Base-by-base conservation (phyloP, 2,113 vertebrate genomes). In the Clarias magur region DNA sequence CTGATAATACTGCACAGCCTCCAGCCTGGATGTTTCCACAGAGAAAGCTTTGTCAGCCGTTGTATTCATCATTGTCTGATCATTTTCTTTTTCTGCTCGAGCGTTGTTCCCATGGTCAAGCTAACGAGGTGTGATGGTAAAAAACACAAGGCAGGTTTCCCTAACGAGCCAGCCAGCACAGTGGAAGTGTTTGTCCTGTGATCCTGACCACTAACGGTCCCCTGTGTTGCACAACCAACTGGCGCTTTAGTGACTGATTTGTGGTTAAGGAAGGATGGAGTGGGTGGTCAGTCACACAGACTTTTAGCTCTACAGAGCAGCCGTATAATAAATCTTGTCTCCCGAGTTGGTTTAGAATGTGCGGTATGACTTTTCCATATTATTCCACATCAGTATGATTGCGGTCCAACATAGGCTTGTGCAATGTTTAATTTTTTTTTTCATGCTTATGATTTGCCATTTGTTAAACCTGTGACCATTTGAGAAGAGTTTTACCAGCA, bases 121-220 rank as follows among this genome's bases (percentile, higher is more conserved):
- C 82, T 88, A 88, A 85, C 30, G 76, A 86, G 85, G n/a, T 81
- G 82, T 16, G 84, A 63, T 3, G 67, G 21, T 85, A 68, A 81
- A 59, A 84, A 68, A 38, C 0, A 3, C 67, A 76, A 21, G 83
- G 76, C 86, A 84, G 48, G 68, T 42, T 90, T 89, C 87, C 83
- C 78, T 86, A 90, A 89, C n/a, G 85, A 90, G 90, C 90, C 86
- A 88, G 88, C 84, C 27, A 86, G 81, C 88, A 88, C 81, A 70
- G 57, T 38, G n/a, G 13, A 87, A 38, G 84, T 84, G 57, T 83
- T 76, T 87, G 62, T 85, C 60, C 78, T 76, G 57, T 34, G 30
- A 60, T 73, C 53, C 60, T 59, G 56, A 48, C 68, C 60, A 65
- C 57, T 60, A 53, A 30, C 85, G 17, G 82, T n/a, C 30, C 30